Percentiles rank a stretch among this genome's conserved stretches.
Evolutionary conservation across 1,140 invertebrate genomes (phyloP).

Genomic region (Drosophila prosaltans): DNA sequence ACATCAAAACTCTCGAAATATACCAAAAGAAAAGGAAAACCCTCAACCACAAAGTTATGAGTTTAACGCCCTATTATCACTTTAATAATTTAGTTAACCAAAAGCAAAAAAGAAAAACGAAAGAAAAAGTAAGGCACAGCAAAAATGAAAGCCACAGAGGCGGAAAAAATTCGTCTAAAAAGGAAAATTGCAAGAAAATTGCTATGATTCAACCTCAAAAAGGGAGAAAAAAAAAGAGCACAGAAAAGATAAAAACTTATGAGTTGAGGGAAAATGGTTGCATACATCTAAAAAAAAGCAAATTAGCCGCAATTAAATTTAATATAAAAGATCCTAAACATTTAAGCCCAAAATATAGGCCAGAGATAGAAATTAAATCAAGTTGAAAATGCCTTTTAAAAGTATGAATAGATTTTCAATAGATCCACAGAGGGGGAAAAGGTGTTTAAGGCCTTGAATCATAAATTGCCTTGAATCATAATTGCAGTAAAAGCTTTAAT

Average conservation of each 20-base stretch:
- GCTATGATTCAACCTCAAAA: constrained; percentile 16
- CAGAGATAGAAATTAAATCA: neutral
- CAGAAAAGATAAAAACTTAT: constrained; percentile 20
- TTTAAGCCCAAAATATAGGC: constrained; percentile 31
- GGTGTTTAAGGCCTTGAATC: neutral
- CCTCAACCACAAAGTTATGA: constrained; percentile 61
- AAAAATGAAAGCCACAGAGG: constrained; percentile 18
- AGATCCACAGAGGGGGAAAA: too few species aligned
- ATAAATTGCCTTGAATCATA: too few species aligned
- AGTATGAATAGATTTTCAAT: neutral
- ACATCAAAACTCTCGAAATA: neutral
- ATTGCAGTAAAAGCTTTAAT: too few species aligned
- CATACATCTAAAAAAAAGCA: constrained; percentile 31
- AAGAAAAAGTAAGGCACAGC: constrained; percentile 3
- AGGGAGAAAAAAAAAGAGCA: constrained; percentile 6
- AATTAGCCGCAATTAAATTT: constrained; percentile 70
- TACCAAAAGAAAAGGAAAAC: constrained; percentile 14
- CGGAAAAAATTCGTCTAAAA: constrained; percentile 14
- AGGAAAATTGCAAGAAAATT: constrained; percentile 47
- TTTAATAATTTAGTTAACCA: constrained; percentile 69
- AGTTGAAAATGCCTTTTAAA: neutral
- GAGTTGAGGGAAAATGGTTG: constrained; percentile 17
- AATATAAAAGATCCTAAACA: constrained; percentile 40
- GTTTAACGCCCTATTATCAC: constrained; percentile 74
- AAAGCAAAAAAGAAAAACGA: constrained; percentile 32